Conservation (phyloP, 2,888 invertebrate species). For the Plutella xylostella region DNA sequence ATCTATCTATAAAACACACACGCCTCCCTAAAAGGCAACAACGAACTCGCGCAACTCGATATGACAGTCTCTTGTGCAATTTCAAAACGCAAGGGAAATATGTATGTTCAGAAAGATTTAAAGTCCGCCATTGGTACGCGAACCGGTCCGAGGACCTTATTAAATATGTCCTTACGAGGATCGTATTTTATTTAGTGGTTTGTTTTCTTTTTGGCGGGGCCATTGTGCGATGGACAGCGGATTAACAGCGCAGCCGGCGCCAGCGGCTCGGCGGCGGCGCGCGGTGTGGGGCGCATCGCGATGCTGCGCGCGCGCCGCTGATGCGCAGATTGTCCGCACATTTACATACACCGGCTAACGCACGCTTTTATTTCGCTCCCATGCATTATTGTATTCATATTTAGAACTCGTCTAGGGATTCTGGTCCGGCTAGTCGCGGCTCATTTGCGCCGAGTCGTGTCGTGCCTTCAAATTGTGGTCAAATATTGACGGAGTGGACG, state of each 20-base stretch:
- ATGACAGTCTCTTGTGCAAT: too few species aligned
- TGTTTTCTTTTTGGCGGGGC: constrained; percentile 40
- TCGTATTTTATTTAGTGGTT: constrained; percentile 16
- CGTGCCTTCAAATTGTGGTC: constrained; percentile 61
- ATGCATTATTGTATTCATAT: too few species aligned
- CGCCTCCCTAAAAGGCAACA: too few species aligned
- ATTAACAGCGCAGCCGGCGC: constrained; percentile 61
- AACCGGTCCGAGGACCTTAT: constrained; percentile 6
- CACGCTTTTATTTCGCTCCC: too few species aligned
- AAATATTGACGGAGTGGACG: constrained; percentile 49
- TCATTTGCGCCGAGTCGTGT: constrained; percentile 45
- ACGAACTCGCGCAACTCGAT: too few species aligned
- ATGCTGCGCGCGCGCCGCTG: constrained; percentile 29
- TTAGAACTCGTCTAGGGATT: too few species aligned
- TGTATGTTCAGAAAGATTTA: background rate
- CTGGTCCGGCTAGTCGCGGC: too few species aligned
- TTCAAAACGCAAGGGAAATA: too few species aligned
- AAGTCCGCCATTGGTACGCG: constrained; percentile 1
- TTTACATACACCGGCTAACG: constrained; percentile 31
- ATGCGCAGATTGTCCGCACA: constrained; percentile 36
- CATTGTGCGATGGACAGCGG: constrained; percentile 48
- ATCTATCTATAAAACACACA: too few species aligned
- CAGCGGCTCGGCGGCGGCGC: constrained; percentile 23
- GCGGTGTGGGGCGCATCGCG: constrained; percentile 19
- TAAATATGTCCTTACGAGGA: constrained; percentile 10